Percentiles rank a stretch among this genome's conserved stretches.
Evolutionary conservation across 2,113 vertebrate species (phyloP).

Genomic region (Mastomys natalensis): DNA sequence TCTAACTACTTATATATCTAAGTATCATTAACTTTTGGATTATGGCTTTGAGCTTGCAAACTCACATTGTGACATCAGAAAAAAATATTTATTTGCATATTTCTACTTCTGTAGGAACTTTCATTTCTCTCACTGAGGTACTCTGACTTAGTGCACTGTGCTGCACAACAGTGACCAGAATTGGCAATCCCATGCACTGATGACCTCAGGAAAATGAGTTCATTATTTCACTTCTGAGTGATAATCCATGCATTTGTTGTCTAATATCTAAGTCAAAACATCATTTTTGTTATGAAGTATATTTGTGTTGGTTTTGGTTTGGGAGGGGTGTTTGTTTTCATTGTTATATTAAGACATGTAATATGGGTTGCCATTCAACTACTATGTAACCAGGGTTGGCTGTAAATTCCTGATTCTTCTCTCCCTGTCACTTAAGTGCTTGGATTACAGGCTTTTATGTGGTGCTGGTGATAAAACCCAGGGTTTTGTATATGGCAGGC

Average conservation of each 20-base stretch:
- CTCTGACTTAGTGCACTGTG: not conserved
- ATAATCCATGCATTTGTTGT: not conserved
- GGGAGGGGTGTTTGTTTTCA: not conserved
- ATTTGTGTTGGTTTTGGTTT: not conserved
- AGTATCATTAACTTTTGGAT: not conserved
- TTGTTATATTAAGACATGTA: not conserved
- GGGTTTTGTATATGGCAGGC: not conserved
- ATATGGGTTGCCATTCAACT: not conserved
- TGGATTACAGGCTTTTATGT: not conserved
- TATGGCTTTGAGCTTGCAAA: not conserved
- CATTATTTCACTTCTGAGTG: not conserved
- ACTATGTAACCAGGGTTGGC: not conserved
- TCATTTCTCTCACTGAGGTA: not conserved
- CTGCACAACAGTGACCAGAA: not conserved
- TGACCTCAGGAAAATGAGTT: not conserved
- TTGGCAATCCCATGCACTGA: not conserved
- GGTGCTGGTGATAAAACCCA: not conserved
- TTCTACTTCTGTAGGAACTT: not conserved
- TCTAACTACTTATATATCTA: not conserved
- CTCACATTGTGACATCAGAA: not conserved
- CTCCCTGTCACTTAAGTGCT: not conserved
- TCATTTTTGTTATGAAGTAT: not conserved
- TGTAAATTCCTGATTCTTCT: not conserved
- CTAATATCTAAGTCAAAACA: not conserved
- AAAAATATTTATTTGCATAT: not conserved